A percentile compares a stretch with the other conserved stretches of the same genome.
Evolutionary conservation across 2,888 invertebrate genomes (phyloP).

Genomic region (Nemotelus nigrinus): DNA sequence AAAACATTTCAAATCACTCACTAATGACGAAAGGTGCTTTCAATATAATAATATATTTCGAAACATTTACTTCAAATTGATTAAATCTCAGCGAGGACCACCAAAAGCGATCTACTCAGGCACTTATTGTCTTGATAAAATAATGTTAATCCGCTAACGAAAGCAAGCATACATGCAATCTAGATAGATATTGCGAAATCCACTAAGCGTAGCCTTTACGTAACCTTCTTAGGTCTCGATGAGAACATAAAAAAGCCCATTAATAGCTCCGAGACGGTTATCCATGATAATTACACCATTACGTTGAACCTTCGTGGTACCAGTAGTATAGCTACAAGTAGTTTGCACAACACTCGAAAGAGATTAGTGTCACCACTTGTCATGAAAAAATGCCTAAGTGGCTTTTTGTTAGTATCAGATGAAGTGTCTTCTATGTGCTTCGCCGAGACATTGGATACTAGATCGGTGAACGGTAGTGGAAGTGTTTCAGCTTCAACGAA

Average conservation of each 20-base stretch:
- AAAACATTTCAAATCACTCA: too few species aligned
- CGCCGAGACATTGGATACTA: not conserved
- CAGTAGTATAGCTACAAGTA: slow-evolving; percentile 27
- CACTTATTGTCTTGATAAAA: too few species aligned
- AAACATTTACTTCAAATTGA: too few species aligned
- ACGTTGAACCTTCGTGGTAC: slow-evolving; percentile 29
- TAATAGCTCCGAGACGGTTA: slow-evolving; percentile 3
- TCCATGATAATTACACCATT: slow-evolving; percentile 25
- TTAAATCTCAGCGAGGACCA: too few species aligned
- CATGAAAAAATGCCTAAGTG: slow-evolving; percentile 33
- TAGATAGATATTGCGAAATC: slow-evolving; percentile 36
- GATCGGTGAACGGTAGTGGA: slow-evolving; percentile 22
- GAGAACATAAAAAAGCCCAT: slow-evolving; percentile 27
- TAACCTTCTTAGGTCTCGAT: slow-evolving; percentile 14
- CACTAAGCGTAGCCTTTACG: slow-evolving; percentile 17
- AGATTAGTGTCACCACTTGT: slow-evolving; percentile 43
- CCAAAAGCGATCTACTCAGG: too few species aligned
- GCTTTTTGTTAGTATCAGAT: slow-evolving; percentile 38
- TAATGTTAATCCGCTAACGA: too few species aligned
- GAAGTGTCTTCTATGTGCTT: slow-evolving; percentile 22
- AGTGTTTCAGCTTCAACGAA: not conserved
- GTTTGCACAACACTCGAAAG: slow-evolving; percentile 44
- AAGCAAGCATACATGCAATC: too few species aligned
- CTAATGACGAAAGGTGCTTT: too few species aligned
- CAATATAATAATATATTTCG: too few species aligned